Evolutionary conservation across 1,140 invertebrate genomes (phyloP).

Genomic region (Trichonephila clavata): DNA sequence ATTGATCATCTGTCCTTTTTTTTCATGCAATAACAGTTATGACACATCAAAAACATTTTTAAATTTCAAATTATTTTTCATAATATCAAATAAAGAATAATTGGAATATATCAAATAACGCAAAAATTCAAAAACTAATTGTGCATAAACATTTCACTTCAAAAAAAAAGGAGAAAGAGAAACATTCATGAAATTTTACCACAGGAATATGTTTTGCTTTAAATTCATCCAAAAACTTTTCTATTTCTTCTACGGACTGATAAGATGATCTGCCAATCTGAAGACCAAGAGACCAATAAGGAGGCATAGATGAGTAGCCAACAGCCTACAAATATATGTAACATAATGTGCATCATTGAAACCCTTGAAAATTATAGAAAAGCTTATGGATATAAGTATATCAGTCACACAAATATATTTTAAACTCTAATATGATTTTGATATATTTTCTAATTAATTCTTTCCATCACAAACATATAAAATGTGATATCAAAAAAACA

Average conservation of each 20-base stretch:
- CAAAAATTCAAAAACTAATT: too few species aligned
- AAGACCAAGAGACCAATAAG: constrained; percentile 80
- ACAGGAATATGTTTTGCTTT: constrained; percentile 53
- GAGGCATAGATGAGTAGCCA: constrained; percentile 79
- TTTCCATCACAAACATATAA: too few species aligned
- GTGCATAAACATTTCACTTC: too few species aligned
- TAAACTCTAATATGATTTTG: too few species aligned
- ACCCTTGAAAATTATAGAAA: background rate
- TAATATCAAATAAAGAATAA: too few species aligned
- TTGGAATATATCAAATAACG: too few species aligned
- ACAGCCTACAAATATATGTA: constrained; percentile 64
- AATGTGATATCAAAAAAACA: too few species aligned
- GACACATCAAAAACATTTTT: too few species aligned
- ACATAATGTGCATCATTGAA: background rate
- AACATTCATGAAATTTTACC: constrained; percentile 2
- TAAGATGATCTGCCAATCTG: constrained; percentile 78
- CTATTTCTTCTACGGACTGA: constrained; percentile 26
- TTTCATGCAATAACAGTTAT: too few species aligned
- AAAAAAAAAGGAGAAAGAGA: background rate
- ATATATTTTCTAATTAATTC: too few species aligned
- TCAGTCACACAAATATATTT: background rate
- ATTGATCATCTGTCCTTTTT: too few species aligned
- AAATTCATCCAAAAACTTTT: constrained; percentile 53
- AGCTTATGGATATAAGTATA: background rate
- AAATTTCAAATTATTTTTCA: too few species aligned